These are phyloP conservation scores for Drosophila pseudotakahashii DNA, from an alignment of 2,888 invertebrate genomes.

Conservation along the genomic window DNA sequence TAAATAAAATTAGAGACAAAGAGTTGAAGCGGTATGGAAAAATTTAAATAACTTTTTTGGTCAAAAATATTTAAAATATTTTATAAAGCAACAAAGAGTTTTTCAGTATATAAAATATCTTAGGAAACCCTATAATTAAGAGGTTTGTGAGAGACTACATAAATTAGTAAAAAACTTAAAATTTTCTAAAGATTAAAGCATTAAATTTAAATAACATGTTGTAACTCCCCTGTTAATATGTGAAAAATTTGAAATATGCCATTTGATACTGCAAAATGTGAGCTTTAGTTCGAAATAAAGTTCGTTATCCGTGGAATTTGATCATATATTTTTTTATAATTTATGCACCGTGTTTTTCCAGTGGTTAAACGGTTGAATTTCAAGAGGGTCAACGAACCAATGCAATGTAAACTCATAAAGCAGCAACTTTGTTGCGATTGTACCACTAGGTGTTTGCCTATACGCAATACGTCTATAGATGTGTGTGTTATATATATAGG, in stretches of 20 bases:
- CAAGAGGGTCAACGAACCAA: constrained; percentile 44
- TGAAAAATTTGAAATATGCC: constrained; percentile 7
- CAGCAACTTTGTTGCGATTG: constrained; percentile 53
- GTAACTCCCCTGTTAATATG: background rate
- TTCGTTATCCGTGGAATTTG: constrained; percentile 3
- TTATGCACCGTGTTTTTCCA: constrained; percentile 2
- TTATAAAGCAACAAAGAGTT: too few relatives aligned
- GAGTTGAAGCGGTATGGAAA: constrained; percentile 8
- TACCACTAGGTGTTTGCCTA: background rate
- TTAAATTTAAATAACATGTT: background rate
- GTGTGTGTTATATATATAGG: background rate
- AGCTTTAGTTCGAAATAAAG: constrained; percentile 11
- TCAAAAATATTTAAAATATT: too few relatives aligned
- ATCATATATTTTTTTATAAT: background rate
- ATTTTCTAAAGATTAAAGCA: constrained; percentile 2
- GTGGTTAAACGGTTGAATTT: constrained; percentile 19
- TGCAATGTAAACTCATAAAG: constrained; percentile 63
- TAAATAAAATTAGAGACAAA: constrained; percentile 21
- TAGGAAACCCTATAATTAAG: too few relatives aligned
- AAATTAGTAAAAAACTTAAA: background rate
- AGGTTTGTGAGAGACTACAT: too few relatives aligned
- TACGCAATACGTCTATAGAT: background rate
- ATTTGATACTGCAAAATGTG: constrained; percentile 9
- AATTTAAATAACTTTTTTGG: background rate
- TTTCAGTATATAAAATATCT: too few relatives aligned